Conservation (phyloP, 1,140 invertebrate genomes). For the Charaxes varanes region DNA sequence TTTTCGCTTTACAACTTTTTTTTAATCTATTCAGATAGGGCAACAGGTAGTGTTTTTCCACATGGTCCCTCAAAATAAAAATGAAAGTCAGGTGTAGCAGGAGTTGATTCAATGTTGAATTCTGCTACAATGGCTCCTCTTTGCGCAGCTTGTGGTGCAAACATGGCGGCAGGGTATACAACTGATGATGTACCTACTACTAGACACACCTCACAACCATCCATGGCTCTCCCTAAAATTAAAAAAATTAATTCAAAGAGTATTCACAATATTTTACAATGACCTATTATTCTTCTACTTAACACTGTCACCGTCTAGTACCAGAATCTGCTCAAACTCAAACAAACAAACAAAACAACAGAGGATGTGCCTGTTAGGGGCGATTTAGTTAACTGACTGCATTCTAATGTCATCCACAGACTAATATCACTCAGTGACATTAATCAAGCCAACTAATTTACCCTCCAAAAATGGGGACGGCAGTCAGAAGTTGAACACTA, state of each 20-base stretch:
- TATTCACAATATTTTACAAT: too few relatives aligned
- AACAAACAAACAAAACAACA: too few relatives aligned
- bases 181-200: constrained; percentile 91
- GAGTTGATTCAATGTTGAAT: constrained; percentile 90
- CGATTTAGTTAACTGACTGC: too few relatives aligned
- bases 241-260: background rate
- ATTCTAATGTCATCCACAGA: too few relatives aligned
- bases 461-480: too few relatives aligned
- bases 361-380: too few relatives aligned
- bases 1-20: background rate
- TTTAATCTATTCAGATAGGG: constrained; percentile 61
- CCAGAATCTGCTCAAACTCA: too few relatives aligned
- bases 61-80: constrained; percentile 87
- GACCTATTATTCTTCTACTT: too few relatives aligned
- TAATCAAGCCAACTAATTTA: too few relatives aligned
- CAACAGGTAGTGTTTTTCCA: constrained; percentile 81
- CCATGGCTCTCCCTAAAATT: constrained; percentile 76
- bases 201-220: constrained; percentile 87
- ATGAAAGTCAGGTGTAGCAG: constrained; percentile 81
- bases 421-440: too few relatives aligned
- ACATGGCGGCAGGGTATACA: constrained; percentile 95
- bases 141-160: constrained; percentile 85
- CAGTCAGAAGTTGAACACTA: too few relatives aligned
- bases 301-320: too few relatives aligned
- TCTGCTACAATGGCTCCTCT: constrained; percentile 90